Conservation (phyloP, 2,113 vertebrate species). For the Chauna torquata region DNA sequence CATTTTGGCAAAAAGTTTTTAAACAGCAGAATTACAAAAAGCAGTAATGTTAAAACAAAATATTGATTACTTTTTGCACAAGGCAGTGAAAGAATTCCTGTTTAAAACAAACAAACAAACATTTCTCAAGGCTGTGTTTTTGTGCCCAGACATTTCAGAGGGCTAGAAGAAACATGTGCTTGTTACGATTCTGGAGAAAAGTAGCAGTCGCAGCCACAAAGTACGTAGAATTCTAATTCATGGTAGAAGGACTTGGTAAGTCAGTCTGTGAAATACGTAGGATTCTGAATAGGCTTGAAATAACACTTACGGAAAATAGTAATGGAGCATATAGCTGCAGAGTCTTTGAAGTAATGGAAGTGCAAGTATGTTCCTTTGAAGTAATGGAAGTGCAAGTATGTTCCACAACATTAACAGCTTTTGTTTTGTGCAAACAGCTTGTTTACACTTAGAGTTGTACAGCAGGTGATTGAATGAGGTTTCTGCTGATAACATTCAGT, state of each 20-base stretch:
- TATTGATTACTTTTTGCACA: not conserved
- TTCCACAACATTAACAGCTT: slow-evolving; percentile 23
- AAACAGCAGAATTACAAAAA: not conserved
- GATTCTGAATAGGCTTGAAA: not conserved
- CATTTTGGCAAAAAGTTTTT: not conserved
- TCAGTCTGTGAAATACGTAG: not conserved
- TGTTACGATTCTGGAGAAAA: not conserved
- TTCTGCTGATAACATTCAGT: not conserved
- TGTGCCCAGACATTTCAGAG: not conserved
- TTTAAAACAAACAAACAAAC: not conserved
- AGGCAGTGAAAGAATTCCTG: not conserved
- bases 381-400: not conserved
- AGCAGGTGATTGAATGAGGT: not conserved
- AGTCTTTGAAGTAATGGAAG: not conserved
- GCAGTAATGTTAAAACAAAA: not conserved
- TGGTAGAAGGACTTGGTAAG: not conserved
- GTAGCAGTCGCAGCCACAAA: not conserved
- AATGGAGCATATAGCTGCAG: not conserved
- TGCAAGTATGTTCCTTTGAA: too few relatives aligned
- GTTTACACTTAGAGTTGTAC: not conserved
- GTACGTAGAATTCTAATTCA: not conserved
- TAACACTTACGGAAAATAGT: not conserved
- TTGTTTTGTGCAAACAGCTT: slow-evolving; percentile 23
- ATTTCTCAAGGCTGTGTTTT: not conserved
- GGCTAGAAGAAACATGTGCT: not conserved